A percentile compares a stretch with the other conserved stretches of the same genome.
Conservation (phyloP, 1,140 invertebrate species). For the Tribolium madens region DNA sequence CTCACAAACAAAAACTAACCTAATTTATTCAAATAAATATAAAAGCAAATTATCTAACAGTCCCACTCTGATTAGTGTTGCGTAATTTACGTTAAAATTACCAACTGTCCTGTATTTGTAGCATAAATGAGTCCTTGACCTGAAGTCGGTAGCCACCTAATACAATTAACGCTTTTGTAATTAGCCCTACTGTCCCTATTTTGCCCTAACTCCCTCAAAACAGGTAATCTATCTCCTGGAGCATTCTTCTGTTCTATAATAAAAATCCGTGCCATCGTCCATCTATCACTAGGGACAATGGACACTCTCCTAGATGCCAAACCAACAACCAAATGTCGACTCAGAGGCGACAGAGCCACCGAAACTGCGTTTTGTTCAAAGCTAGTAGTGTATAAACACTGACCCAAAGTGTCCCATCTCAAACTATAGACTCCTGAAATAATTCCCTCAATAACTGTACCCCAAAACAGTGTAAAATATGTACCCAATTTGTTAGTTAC, state of each 20-base stretch:
- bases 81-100: conserved; percentile 74
- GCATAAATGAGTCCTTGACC: conserved; percentile 88
- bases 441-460: not conserved
- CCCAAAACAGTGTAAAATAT: conserved; percentile 37
- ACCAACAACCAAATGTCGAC: conserved; percentile 83
- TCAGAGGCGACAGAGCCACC: conserved; percentile 83
- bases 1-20: not conserved
- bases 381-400: conserved; percentile 81
- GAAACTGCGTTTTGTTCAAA: conserved; percentile 85
- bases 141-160: conserved; percentile 83
- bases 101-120: conserved; percentile 85
- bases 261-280: conserved; percentile 78
- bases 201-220: conserved; percentile 74
- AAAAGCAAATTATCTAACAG: not conserved
- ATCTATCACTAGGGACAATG: conserved; percentile 68
- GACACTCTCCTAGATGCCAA: conserved; percentile 75
- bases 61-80: not conserved
- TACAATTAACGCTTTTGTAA: conserved; percentile 83
- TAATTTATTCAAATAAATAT: not conserved
- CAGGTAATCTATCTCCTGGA: conserved; percentile 67
- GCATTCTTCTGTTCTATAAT: conserved; percentile 66
- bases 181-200: conserved; percentile 70
- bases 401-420: conserved; percentile 77
- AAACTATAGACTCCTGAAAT: conserved; percentile 82
- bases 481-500: conserved; percentile 77